These are phyloP conservation scores for Heliconius ismenius DNA, from an alignment of 2,888 invertebrate genomes.

Conservation along the genomic window DNA sequence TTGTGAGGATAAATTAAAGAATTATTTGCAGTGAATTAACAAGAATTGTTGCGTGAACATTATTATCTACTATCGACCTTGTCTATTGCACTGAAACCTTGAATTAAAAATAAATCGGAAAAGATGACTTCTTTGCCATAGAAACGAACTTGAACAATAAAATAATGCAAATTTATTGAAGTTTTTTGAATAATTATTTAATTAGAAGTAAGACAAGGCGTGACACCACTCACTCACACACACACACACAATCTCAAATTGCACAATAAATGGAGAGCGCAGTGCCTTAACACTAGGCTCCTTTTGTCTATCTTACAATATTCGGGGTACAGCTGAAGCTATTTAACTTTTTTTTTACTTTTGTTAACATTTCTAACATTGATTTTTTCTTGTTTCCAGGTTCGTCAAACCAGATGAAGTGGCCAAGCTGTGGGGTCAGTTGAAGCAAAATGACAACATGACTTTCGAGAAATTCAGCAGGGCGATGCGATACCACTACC, in stretches of 20 bases:
- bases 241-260: too few relatives aligned
- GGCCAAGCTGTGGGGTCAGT: conserved; percentile 92
- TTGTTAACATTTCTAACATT: conserved; percentile 8
- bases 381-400: conserved; percentile 66
- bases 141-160: conserved; percentile 33
- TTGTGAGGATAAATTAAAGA: conserved; percentile 27
- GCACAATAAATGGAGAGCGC: too few relatives aligned
- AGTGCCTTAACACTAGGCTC: too few relatives aligned
- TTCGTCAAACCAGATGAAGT: conserved; percentile 93
- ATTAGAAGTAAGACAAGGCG: neutral
- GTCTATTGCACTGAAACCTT: conserved; percentile 48
- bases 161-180: conserved; percentile 6
- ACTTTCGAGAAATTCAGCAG: conserved; percentile 95
- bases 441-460: conserved; percentile 94
- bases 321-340: too few relatives aligned
- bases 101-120: conserved; percentile 48
- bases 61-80: conserved; percentile 45
- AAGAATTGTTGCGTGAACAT: conserved; percentile 46
- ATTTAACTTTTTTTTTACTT: neutral
- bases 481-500: conserved; percentile 94
- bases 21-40: conserved; percentile 41
- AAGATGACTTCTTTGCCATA: conserved; percentile 45
- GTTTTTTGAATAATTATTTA: neutral
- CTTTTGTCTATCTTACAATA: too few relatives aligned
- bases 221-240: too few relatives aligned